Percentiles rank a stretch among this genome's conserved stretches.
Evolutionary conservation across 1,140 invertebrate species (phyloP).

Genomic region (Cotesia typhae): DNA sequence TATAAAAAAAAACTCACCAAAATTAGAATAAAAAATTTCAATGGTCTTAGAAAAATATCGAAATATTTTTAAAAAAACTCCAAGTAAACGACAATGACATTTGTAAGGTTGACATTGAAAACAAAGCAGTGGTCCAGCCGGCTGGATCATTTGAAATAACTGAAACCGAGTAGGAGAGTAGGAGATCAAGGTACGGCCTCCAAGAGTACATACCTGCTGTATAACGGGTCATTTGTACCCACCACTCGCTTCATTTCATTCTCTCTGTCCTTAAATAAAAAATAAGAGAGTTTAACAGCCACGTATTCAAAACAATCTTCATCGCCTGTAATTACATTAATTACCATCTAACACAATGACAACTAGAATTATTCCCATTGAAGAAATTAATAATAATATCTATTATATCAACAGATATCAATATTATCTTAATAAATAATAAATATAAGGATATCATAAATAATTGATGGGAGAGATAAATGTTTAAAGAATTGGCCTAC

Average conservation of each 20-base stretch:
- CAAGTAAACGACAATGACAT: background rate
- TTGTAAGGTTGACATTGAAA: background rate
- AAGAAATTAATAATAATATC: too few species aligned
- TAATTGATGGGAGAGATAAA: background rate
- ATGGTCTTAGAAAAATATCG: too few species aligned
- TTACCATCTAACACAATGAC: too few species aligned
- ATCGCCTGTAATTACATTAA: too few species aligned
- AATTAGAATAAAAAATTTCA: too few species aligned
- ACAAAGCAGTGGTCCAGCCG: slow-evolving; percentile 48
- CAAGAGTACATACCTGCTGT: slow-evolving; percentile 44
- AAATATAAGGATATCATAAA: too few species aligned
- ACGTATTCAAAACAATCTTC: too few species aligned
- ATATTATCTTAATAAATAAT: too few species aligned
- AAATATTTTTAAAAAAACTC: slow-evolving; percentile 11
- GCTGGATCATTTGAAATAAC: slow-evolving; percentile 51
- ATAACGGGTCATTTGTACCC: slow-evolving; percentile 55
- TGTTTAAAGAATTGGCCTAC: background rate
- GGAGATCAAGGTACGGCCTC: slow-evolving; percentile 44
- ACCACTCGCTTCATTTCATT: slow-evolving; percentile 39
- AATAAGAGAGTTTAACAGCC: background rate
- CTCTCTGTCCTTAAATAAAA: background rate
- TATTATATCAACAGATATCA: too few species aligned
- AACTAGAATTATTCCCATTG: too few species aligned
- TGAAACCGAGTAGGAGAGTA: slow-evolving; percentile 39
- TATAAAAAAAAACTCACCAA: too few species aligned